Evolutionary conservation across 2,888 invertebrate genomes (phyloP).

Genomic region (Leptarthrus brevirostris): DNA sequence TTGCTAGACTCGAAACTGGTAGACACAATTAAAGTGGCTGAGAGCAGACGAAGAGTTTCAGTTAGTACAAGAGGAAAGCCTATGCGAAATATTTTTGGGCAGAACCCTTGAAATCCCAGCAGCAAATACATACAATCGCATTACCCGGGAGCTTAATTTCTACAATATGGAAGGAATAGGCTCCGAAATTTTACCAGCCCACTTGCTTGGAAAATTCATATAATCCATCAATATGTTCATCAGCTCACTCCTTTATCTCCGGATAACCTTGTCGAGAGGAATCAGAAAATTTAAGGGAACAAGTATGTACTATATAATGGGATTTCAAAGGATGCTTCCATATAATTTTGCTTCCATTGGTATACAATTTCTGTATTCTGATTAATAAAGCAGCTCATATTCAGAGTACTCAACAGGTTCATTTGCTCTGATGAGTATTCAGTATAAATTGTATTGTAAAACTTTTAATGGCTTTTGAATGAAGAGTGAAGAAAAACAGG

Average conservation of each 20-base stretch:
- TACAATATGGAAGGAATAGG: background rate
- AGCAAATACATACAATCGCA: slow-evolving; percentile 15
- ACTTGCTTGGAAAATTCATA: slow-evolving; percentile 34
- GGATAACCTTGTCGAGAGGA: slow-evolving; percentile 2
- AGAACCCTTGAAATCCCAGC: background rate
- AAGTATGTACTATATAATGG: no score
- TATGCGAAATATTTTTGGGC: slow-evolving; percentile 7
- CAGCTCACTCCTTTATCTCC: slow-evolving; percentile 18
- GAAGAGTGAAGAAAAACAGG: no score
- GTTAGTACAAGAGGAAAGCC: background rate
- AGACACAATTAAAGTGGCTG: slow-evolving; percentile 14
- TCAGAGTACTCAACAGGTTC: no score
- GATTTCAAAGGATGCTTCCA: no score
- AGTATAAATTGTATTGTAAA: no score
- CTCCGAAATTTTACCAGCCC: background rate
- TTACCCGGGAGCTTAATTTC: slow-evolving; percentile 12
- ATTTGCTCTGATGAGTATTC: no score
- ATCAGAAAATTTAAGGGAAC: slow-evolving; percentile 7
- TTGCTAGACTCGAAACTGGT: slow-evolving; percentile 4
- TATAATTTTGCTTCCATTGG: no score
- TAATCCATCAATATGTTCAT: slow-evolving; percentile 37
- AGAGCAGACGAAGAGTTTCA: background rate
- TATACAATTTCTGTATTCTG: no score
- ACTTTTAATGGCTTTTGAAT: no score
- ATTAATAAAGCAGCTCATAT: no score